Evolutionary conservation across 2,797 vertebrate species (phyloP).

Genomic region (Lepus townsendii): DNA sequence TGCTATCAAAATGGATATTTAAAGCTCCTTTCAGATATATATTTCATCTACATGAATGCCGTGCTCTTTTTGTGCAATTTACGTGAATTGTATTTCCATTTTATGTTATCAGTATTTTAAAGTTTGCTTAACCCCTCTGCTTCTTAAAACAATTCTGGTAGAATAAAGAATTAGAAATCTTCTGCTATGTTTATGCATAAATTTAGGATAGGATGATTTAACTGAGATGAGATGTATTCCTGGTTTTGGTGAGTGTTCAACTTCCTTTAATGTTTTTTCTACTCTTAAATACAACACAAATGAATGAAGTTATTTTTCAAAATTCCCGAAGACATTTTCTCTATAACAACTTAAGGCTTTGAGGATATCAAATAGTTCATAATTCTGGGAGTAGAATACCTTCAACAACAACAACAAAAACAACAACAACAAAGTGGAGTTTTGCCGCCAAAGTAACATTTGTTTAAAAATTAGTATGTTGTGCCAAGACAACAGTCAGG

Average conservation of each 20-base stretch:
- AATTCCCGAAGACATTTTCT: background rate
- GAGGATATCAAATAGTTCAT: background rate
- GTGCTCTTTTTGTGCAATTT: background rate
- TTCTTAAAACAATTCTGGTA: background rate
- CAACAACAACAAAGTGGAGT: background rate
- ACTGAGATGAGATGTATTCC: background rate
- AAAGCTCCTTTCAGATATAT: background rate
- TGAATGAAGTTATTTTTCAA: background rate
- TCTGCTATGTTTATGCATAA: background rate
- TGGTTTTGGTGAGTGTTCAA: background rate
- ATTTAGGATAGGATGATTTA: background rate
- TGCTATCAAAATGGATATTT: background rate
- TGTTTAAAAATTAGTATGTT: slow-evolving; percentile 11
- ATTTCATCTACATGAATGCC: background rate
- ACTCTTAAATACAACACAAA: background rate
- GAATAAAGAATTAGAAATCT: background rate
- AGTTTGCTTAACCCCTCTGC: background rate
- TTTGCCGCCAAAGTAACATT: background rate
- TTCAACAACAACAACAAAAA: background rate
- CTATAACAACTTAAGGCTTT: background rate
- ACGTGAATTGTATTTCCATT: background rate
- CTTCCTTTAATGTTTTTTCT: background rate
- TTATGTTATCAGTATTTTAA: background rate
- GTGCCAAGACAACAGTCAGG: background rate
- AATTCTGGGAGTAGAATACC: background rate